Percentiles rank a stretch among this genome's conserved stretches.
Evolutionary conservation across 2,113 vertebrate species (phyloP).

Genomic region (Calyptomena viridis): DNA sequence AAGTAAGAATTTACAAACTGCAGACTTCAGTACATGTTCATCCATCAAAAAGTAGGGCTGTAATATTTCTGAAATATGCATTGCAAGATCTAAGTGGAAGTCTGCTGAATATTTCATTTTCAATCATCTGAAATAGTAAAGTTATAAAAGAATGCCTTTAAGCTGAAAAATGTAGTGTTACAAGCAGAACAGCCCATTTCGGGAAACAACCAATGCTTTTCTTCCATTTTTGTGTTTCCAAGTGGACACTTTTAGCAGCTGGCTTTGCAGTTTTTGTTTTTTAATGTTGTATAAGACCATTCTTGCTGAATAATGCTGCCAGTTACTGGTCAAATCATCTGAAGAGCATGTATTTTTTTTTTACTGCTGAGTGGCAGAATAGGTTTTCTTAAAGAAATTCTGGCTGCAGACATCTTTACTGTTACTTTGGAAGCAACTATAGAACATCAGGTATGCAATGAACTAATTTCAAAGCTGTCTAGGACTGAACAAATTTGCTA

Average conservation of each 20-base stretch:
- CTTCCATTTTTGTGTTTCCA: neutral
- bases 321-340: neutral
- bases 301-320: neutral
- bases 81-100: conserved; percentile 23
- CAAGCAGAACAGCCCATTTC: neutral
- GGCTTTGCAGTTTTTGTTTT: conserved; percentile 10
- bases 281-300: neutral
- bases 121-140: conserved; percentile 42
- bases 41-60: neutral
- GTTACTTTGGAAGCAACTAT: neutral
- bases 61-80: conserved; percentile 47
- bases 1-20: conserved; percentile 32
- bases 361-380: neutral
- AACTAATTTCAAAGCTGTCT: neutral
- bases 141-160: conserved; percentile 36
- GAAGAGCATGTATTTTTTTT: neutral
- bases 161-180: conserved; percentile 43
- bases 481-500: neutral
- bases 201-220: conserved; percentile 11
- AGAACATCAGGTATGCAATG: neutral
- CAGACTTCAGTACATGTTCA: neutral
- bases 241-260: neutral
- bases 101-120: conserved; percentile 70
- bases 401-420: neutral
- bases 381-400: neutral